Evolutionary conservation across 2,888 invertebrate species (phyloP).

Genomic region (Eupithecia pulchellata): DNA sequence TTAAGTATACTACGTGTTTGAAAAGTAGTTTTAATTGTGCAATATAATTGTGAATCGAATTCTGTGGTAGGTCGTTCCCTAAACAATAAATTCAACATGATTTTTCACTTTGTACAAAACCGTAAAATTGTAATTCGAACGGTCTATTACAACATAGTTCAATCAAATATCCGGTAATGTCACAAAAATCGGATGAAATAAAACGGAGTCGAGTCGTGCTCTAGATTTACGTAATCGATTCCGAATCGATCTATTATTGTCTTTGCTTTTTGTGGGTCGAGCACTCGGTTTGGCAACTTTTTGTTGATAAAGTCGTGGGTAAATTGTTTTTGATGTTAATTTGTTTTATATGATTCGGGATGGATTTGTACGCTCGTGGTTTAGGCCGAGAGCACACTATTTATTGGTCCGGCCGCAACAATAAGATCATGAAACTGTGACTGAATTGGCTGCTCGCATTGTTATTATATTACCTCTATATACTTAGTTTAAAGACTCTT

Average conservation of each 20-base stretch:
- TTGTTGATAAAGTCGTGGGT: conserved; percentile 25
- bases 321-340: background rate
- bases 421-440: background rate
- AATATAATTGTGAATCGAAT: conserved; percentile 3
- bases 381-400: background rate
- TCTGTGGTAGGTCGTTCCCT: conserved; percentile 5
- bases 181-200: conserved; percentile 48
- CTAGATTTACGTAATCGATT: conserved; percentile 66
- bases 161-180: conserved; percentile 59
- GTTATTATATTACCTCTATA: background rate
- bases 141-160: conserved; percentile 44
- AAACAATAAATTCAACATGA: conserved; percentile 29
- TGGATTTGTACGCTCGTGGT: background rate
- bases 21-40: background rate
- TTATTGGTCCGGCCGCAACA: background rate
- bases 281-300: conserved; percentile 60
- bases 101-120: conserved; percentile 24
- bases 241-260: conserved; percentile 55
- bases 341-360: background rate
- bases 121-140: conserved; percentile 38
- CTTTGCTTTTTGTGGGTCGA: conserved; percentile 57
- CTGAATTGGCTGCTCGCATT: background rate
- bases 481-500: too few species aligned
- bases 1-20: background rate
- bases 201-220: conserved; percentile 56